Percentiles rank a stretch among this genome's conserved stretches.
These are phyloP conservation scores for Notospermus geniculatus DNA, from an alignment of 1,140 invertebrate genomes.

Conservation along the genomic window DNA sequence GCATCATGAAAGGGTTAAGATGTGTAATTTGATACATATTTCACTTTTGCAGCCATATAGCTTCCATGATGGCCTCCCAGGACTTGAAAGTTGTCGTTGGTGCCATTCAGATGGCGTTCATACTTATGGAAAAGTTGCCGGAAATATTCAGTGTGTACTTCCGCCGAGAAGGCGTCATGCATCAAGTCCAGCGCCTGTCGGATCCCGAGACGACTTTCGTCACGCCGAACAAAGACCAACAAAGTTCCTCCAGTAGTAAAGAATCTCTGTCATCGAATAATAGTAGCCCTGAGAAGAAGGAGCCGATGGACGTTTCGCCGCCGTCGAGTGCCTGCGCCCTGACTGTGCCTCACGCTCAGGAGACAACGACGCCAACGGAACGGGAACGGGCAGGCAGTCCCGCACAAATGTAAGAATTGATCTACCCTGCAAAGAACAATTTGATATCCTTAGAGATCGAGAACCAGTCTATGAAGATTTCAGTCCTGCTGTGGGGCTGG, in stretches of 20 bases:
- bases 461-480: no score
- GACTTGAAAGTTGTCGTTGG: constrained; percentile 94
- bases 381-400: constrained; percentile 51
- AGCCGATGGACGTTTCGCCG: constrained; percentile 20
- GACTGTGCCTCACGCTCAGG: not conserved
- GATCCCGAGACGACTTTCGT: constrained; percentile 59
- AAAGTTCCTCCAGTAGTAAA: constrained; percentile 3
- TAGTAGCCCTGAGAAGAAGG: constrained; percentile 26
- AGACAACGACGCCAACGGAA: no score
- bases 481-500: no score
- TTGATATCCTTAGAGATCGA: no score
- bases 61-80: constrained; percentile 94
- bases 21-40: not conserved
- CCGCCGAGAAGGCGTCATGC: constrained; percentile 89
- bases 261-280: constrained; percentile 1
- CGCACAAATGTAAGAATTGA: constrained; percentile 56
- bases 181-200: constrained; percentile 69
- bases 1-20: not conserved
- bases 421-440: no score
- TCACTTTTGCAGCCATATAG: constrained; percentile 75
- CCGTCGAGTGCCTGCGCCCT: constrained; percentile 7
- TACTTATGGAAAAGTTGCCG: constrained; percentile 92
- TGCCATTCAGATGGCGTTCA: constrained; percentile 94
- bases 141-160: constrained; percentile 94
- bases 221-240: constrained; percentile 12